phyloP scores from a whole-genome alignment of 1,140 invertebrate genomes.

The Trialeurodes vaporariorum region DNA sequence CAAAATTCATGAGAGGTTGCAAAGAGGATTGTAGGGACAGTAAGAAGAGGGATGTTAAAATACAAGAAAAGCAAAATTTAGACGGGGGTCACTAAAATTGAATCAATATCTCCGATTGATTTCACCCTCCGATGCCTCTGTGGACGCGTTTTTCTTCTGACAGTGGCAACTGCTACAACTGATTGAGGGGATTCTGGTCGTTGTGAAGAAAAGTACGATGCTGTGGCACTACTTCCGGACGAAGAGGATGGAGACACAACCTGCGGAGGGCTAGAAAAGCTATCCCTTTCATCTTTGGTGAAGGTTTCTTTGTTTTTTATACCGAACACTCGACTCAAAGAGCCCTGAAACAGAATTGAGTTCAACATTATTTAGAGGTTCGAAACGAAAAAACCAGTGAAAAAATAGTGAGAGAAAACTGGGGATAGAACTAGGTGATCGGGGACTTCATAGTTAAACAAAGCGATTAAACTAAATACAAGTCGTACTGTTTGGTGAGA shows the following conservation, averaged over 20 bases:
- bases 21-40: not conserved
- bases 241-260: slow-evolving; percentile 23
- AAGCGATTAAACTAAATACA: too few relatives aligned
- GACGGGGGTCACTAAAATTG: slow-evolving; percentile 30
- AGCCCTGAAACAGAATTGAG: slow-evolving; percentile 45
- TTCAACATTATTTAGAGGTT: not conserved
- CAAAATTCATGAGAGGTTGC: not conserved
- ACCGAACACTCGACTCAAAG: slow-evolving; percentile 59
- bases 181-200: slow-evolving; percentile 31
- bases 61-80: slow-evolving; percentile 1
- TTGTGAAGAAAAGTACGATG: slow-evolving; percentile 30
- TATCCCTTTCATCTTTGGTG: slow-evolving; percentile 17
- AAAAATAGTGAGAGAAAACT: too few relatives aligned
- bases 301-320: slow-evolving; percentile 36
- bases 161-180: slow-evolving; percentile 34
- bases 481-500: too few relatives aligned
- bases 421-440: too few relatives aligned
- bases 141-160: slow-evolving; percentile 22
- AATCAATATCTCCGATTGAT: slow-evolving; percentile 56
- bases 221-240: slow-evolving; percentile 37
- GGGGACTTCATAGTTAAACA: too few relatives aligned
- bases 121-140: slow-evolving; percentile 49
- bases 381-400: not conserved
- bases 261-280: not conserved
- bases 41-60: too few relatives aligned